Base-by-base conservation (phyloP, 2,888 invertebrate genomes). In the Eilema depressum region DNA sequence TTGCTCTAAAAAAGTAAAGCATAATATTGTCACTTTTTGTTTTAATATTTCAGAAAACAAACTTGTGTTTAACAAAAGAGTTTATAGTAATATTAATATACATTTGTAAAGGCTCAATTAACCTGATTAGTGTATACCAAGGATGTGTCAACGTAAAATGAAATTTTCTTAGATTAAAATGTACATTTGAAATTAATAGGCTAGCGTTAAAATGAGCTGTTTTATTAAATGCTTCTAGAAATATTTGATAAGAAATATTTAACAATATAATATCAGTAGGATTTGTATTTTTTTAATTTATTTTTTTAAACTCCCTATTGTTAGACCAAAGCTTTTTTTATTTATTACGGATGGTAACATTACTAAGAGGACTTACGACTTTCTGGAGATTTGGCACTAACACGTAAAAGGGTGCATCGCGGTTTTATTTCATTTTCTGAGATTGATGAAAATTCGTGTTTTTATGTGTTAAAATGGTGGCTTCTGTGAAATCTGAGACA, bases 281-380 rank as follows among this genome's bases (percentile, higher is more conserved):
- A 75, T 81, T 82, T 81, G 71, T 84, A 82, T 76, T 82, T 86
- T 68, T 88, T 83, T 84, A 78, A 83, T 84, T 85, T 86, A 80
- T 82, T 86, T 81, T 81, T 75, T 79, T 77, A 78, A 53, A 75
- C 69, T 59, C 75, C 66, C 75, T 84, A 84, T 83, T 87, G 84
- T 86, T 88, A 90, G 85, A 93, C 94, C 94, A 94, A 94, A 94
- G 94, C 89, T 89, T 84, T 84, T 66, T 82, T 86, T 88, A 85
- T 87, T 90, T 88, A 87, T 89, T 89, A 88, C 76, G 71, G 33
- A 62, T 73, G 68, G 66, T 68, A 41, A 75, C 71, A 73, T 75
- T 70, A 74, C 33, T 67, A 53, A 20, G 8, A 26, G 47, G 26
- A 8, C 23, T 59, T 53, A 62, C 72, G 60, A 71, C 68, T 78